Evolutionary conservation across 2,797 vertebrate species (phyloP).

Genomic region (Lateolabrax maculatus): DNA sequence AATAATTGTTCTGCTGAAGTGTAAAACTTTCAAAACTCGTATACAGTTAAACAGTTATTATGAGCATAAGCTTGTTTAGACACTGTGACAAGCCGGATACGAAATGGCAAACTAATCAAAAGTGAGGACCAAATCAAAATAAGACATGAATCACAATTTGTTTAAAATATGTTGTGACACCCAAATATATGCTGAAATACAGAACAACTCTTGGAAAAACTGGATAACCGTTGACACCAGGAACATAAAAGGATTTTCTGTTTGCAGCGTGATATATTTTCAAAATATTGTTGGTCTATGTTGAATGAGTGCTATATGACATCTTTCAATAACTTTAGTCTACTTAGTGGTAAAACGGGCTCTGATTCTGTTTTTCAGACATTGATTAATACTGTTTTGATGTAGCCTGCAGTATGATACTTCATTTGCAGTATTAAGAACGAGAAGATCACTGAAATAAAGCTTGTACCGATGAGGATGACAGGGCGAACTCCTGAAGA

Average conservation of each 20-base stretch:
- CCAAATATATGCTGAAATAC: neutral
- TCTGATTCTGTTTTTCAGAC: neutral
- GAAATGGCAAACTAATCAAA: neutral
- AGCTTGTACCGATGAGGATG: conserved; percentile 93
- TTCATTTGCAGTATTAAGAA: neutral
- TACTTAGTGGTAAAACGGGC: neutral
- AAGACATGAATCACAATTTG: neutral
- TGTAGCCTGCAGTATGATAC: neutral
- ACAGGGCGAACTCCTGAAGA: conserved; percentile 95
- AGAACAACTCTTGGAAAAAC: too few relatives aligned
- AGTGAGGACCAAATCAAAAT: neutral
- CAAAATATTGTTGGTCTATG: too few relatives aligned
- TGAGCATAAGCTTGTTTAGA: neutral
- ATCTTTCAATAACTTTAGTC: too few relatives aligned
- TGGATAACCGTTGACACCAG: too few relatives aligned
- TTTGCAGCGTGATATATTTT: too few relatives aligned
- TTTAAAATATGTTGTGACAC: neutral
- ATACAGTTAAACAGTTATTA: neutral
- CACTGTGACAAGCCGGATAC: neutral
- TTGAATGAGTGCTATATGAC: too few relatives aligned
- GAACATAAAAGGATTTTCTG: too few relatives aligned
- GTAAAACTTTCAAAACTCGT: neutral
- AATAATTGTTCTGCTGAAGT: neutral
- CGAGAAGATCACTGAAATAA: conserved; percentile 1
- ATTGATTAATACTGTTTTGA: neutral